A percentile compares a stretch with the other conserved stretches of the same genome.
Conservation (phyloP, 1,140 invertebrate species). For the Diuraphis noxia region DNA sequence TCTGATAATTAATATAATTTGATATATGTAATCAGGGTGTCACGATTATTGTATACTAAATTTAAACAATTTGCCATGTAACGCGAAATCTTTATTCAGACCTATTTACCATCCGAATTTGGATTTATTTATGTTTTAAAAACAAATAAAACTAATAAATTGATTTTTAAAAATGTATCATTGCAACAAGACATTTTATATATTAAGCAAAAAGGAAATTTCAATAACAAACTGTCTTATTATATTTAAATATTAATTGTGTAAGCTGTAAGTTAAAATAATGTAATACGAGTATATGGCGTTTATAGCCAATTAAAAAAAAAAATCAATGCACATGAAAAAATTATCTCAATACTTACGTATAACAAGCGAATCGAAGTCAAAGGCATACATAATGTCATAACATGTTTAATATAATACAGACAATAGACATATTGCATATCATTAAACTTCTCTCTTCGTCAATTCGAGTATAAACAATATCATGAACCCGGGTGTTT, state of each 20-base stretch:
- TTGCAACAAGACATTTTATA: too few species aligned
- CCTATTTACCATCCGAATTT: not conserved
- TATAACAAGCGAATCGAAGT: not conserved
- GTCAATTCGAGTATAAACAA: not conserved
- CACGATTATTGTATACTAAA: not conserved
- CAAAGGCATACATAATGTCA: not conserved
- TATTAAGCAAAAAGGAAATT: not conserved
- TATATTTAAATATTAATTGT: not conserved
- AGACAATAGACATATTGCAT: too few species aligned
- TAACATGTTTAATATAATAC: too few species aligned
- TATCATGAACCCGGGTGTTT: not conserved
- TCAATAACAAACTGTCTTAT: not conserved
- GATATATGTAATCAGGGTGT: too few species aligned
- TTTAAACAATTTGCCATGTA: not conserved
- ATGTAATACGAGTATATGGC: not conserved
- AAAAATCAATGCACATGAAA: not conserved
- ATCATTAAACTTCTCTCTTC: not conserved
- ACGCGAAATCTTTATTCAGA: not conserved
- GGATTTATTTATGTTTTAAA: not conserved
- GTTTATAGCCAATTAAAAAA: not conserved
- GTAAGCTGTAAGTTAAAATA: not conserved
- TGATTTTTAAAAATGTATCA: too few species aligned
- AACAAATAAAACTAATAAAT: too few species aligned
- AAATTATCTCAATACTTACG: not conserved
- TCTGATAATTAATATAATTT: too few species aligned